Evolutionary conservation across 2,797 vertebrate genomes (phyloP), one percentile per base, ranked within the genome.

Genomic region (Lutra lutra): DNA sequence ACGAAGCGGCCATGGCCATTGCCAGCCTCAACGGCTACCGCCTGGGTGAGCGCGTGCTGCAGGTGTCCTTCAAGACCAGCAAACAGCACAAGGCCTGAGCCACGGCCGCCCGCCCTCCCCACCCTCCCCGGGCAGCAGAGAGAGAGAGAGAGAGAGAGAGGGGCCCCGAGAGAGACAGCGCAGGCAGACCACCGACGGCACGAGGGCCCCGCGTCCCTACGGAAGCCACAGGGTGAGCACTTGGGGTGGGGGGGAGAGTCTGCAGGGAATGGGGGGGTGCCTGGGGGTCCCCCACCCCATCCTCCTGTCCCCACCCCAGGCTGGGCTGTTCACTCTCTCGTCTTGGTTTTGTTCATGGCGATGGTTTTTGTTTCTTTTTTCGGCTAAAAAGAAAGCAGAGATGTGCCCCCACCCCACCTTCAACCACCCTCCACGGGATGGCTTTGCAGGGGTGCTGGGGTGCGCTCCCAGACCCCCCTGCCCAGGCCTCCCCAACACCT

Each of bases 61-160:
- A 99, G 99, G 99, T 99, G 98, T 99, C 99, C 97, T 99, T 99
- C 99, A 99, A 99, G 99, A 99, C 99, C 99, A 99, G 99, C 99
- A 99, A 99, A 99, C 99, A 99, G 98, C 99, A 99, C 99, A 99
- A 99, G 98, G 99, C 99, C 98, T 99, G 99, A 99, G 98, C 84
- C 27, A 2, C 48, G 43, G 62, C 85, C 72, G 20, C 84, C 72
- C 88, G 51, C 73, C 96, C 80, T 62, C 88, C 94, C 94, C 89
- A 86, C 93, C 96, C 89, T 85, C 91, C 97, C 97, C 32, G 95
- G 97, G 97, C 98, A 98, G 97, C 97, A 91, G 54, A 88, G 84
- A 60, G 29, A 73, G 64, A 91, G 51, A 54, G 48, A 43, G 56
- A 72, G 38, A 89, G 60, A 95, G 70, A 96, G 72, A n/a, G 78